Evolutionary conservation across 2,797 vertebrate species (phyloP).

Genomic region (Sebastes cheni): DNA sequence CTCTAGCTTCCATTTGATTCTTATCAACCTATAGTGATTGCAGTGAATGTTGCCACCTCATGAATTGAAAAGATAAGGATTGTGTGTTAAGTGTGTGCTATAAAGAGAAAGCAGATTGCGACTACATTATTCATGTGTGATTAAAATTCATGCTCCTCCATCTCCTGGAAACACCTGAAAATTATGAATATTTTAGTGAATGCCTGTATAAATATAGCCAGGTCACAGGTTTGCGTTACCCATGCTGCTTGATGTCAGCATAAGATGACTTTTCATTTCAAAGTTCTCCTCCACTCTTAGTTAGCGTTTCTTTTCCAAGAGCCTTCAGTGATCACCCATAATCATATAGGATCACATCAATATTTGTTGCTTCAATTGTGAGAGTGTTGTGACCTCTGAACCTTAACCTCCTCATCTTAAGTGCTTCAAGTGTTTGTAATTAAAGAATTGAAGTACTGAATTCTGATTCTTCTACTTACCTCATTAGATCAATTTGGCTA

Average conservation of each 20-base stretch:
- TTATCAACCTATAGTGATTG: background rate
- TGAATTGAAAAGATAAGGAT: background rate
- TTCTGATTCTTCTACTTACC: background rate
- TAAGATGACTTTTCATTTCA: background rate
- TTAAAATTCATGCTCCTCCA: conserved; percentile 62
- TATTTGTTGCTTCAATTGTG: background rate
- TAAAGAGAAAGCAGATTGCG: conserved; percentile 43
- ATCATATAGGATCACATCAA: background rate
- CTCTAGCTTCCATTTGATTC: background rate
- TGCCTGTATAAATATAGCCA: conserved; percentile 46
- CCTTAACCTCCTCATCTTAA: background rate
- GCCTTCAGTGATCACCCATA: background rate
- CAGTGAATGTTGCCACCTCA: background rate
- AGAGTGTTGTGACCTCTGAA: background rate
- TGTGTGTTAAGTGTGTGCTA: conserved; percentile 11
- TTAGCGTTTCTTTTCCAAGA: background rate
- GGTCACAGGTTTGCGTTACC: conserved; percentile 29
- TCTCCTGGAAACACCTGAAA: conserved; percentile 50
- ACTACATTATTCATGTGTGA: conserved; percentile 62
- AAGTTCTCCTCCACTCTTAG: background rate
- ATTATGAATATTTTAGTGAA: conserved; percentile 56
- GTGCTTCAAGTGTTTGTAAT: background rate
- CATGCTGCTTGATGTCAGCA: background rate
- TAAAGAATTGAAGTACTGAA: background rate
- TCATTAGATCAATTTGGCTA: background rate